These are phyloP conservation scores for Leucoraja ocellata DNA, from an alignment of 2,797 vertebrate species.

Conservation along the genomic window DNA sequence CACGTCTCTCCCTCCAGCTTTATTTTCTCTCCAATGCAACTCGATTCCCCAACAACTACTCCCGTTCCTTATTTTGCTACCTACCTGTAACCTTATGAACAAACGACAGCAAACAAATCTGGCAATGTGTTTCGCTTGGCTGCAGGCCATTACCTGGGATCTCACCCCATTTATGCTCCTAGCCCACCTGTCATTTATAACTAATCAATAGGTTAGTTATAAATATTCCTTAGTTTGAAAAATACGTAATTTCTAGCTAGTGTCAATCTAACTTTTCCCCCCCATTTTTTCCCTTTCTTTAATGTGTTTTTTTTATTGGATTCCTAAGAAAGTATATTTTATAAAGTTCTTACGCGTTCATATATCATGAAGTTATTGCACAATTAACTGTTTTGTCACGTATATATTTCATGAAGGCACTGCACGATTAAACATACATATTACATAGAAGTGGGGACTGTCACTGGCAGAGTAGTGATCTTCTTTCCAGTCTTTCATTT, in stretches of 20 bases:
- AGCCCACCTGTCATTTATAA: neutral
- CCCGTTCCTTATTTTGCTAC: neutral
- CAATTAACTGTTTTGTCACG: neutral
- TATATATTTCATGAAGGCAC: neutral
- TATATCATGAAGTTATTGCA: constrained; percentile 5
- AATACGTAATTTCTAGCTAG: too few species aligned
- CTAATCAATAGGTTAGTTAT: neutral
- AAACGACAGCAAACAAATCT: neutral
- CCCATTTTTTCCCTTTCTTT: neutral
- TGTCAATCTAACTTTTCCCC: neutral
- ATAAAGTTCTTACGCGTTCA: neutral
- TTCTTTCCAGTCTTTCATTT: neutral
- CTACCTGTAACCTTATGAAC: neutral
- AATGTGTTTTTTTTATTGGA: too few species aligned
- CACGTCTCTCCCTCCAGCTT: too few species aligned
- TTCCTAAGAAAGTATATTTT: neutral
- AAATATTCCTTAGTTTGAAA: neutral
- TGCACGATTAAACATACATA: neutral
- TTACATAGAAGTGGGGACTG: neutral
- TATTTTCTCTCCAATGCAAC: neutral
- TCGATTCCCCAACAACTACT: neutral
- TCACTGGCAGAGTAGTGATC: neutral
- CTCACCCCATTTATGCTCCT: neutral
- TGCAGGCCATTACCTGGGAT: neutral
- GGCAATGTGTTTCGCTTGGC: neutral